Percentiles rank a stretch among this genome's conserved stretches.
These are phyloP conservation scores for Ceriagrion tenellum DNA, from an alignment of 2,888 invertebrate species.

Conservation along the genomic window DNA sequence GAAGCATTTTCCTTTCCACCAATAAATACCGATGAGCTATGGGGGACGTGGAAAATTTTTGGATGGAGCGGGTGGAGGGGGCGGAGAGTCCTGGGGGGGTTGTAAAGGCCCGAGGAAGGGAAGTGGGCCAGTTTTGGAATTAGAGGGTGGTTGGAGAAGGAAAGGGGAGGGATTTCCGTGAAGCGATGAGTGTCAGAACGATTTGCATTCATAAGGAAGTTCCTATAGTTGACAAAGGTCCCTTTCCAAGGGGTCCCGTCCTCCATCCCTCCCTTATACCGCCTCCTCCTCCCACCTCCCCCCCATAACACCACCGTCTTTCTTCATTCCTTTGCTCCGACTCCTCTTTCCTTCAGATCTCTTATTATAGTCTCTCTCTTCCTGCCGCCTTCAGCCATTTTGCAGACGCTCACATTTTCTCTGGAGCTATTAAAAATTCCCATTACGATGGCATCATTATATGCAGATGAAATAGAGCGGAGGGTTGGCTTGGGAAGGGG, in stretches of 20 bases:
- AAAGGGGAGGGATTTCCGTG: not conserved
- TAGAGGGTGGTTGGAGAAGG: not conserved
- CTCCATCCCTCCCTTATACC: not conserved
- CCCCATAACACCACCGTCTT: too few species aligned
- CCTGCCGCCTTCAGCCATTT: not conserved
- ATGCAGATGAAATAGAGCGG: constrained; percentile 33
- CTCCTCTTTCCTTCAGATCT: not conserved
- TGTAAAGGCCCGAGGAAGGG: not conserved
- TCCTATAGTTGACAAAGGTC: constrained; percentile 30
- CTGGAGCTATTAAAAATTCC: constrained; percentile 37
- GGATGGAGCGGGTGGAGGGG: not conserved
- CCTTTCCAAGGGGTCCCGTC: too few species aligned
- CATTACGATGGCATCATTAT: constrained; percentile 42
- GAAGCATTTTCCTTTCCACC: not conserved
- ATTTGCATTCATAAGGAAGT: constrained; percentile 53
- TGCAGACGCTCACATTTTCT: not conserved
- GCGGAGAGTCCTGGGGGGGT: not conserved
- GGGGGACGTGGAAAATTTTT: not conserved
- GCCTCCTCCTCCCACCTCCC: not conserved
- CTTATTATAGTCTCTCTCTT: not conserved
- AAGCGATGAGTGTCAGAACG: constrained; percentile 61
- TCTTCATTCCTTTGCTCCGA: not conserved
- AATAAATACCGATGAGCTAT: not conserved
- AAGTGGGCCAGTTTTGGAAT: constrained; percentile 11
- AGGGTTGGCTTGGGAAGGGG: not conserved